These are phyloP conservation scores for Oscheius myriophilus DNA, from an alignment of 2,888 invertebrate genomes.

Conservation along the genomic window DNA sequence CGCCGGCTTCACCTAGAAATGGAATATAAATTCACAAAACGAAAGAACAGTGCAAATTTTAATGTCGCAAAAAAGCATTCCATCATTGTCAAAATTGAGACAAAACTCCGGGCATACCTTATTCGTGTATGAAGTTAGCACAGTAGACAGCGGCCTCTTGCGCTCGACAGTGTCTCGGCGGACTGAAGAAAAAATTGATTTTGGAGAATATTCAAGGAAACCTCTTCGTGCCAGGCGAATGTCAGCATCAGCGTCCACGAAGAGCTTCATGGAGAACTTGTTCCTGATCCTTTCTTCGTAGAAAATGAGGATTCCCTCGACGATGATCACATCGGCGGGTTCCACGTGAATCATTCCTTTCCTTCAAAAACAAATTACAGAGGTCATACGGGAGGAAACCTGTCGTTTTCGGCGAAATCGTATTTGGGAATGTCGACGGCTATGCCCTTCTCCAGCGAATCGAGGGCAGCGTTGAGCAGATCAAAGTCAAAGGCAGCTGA, in stretches of 20 bases:
- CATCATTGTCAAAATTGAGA: not conserved
- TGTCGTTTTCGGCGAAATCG: slow-evolving; percentile 71
- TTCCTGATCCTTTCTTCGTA: slow-evolving; percentile 93
- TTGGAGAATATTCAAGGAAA: too few relatives aligned
- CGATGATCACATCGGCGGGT: slow-evolving; percentile 58
- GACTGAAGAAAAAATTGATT: too few relatives aligned
- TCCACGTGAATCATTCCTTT: slow-evolving; percentile 34
- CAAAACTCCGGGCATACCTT: slow-evolving; percentile 24
- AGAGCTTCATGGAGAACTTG: slow-evolving; percentile 97
- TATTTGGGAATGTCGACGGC: slow-evolving; percentile 91
- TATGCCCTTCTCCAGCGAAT: slow-evolving; percentile 84
- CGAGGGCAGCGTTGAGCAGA: slow-evolving; percentile 82
- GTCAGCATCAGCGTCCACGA: slow-evolving; percentile 98
- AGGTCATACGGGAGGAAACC: not conserved
- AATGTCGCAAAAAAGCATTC: not conserved
- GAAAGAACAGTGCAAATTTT: not conserved
- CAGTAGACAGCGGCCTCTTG: slow-evolving; percentile 90
- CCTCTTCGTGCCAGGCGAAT: slow-evolving; percentile 93
- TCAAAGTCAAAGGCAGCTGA: slow-evolving; percentile 90
- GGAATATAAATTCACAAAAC: not conserved
- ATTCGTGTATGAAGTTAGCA: slow-evolving; percentile 87
- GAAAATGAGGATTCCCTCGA: slow-evolving; percentile 98
- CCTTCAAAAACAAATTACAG: slow-evolving; percentile 25
- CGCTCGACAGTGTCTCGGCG: slow-evolving; percentile 94
- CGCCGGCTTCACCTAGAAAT: slow-evolving; percentile 87